phyloP scores from a whole-genome alignment of 2,888 invertebrate species.

The Platypus cylindrus region DNA sequence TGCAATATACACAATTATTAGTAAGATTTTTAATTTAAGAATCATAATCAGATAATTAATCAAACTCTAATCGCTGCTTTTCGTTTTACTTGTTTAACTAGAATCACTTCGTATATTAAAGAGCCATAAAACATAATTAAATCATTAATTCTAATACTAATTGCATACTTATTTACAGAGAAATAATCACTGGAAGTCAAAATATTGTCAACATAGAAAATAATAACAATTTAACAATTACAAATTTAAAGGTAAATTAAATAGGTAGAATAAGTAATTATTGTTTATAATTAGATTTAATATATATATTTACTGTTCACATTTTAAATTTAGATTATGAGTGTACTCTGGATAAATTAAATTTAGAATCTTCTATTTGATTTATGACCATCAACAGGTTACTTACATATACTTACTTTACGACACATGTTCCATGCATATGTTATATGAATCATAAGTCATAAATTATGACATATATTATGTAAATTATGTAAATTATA shows the following conservation, averaged over 20 bases:
- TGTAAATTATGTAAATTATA: no score
- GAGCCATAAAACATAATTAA: no score
- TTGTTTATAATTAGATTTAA: no score
- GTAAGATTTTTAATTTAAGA: no score
- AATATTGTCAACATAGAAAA: constrained; percentile 39
- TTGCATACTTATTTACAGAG: constrained; percentile 26
- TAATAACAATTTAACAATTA: constrained; percentile 41
- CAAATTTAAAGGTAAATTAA: constrained; percentile 43
- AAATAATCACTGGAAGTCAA: constrained; percentile 27
- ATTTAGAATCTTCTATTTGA: not conserved
- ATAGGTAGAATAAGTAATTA: not conserved
- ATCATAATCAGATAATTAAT: no score
- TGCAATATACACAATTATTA: no score
- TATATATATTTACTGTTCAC: no score
- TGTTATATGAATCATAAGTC: no score
- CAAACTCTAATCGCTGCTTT: not conserved
- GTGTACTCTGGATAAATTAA: not conserved
- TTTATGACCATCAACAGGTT: constrained; percentile 1
- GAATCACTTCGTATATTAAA: not conserved
- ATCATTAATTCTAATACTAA: constrained; percentile 3
- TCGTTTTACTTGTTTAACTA: not conserved
- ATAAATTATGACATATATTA: no score
- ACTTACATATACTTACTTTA: no score
- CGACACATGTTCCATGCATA: no score
- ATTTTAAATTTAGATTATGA: constrained; percentile 1